These are phyloP conservation scores for Oligia strigilis DNA, from an alignment of 2,888 invertebrate species.

Conservation along the genomic window DNA sequence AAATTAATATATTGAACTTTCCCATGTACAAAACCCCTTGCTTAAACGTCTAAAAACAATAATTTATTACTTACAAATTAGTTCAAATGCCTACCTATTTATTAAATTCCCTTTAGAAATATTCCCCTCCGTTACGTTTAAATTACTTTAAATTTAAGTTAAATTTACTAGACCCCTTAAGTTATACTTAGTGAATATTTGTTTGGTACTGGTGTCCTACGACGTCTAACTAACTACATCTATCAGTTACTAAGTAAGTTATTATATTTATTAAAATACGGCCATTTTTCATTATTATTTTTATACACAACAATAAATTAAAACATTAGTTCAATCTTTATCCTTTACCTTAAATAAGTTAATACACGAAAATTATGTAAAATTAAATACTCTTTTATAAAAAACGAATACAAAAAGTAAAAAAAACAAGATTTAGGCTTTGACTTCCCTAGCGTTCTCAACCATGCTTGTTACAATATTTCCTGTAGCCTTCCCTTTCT, in stretches of 20 bases:
- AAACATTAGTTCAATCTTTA: constrained; percentile 26
- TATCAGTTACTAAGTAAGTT: constrained; percentile 63
- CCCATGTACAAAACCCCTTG: constrained; percentile 56
- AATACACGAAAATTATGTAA: constrained; percentile 43
- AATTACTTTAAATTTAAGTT: constrained; percentile 38
- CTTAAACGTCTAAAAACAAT: constrained; percentile 53
- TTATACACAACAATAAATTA: constrained; percentile 58
- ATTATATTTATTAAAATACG: constrained; percentile 74
- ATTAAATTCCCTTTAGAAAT: constrained; percentile 48
- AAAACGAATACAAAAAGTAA: constrained; percentile 39
- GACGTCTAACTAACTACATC: constrained; percentile 68
- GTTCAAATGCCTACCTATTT: constrained; percentile 60
- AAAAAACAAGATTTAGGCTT: constrained; percentile 61
- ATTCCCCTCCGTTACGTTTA: constrained; percentile 41
- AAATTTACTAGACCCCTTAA: constrained; percentile 47
- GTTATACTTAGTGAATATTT: constrained; percentile 80
- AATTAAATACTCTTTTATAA: constrained; percentile 29
- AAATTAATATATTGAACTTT: constrained; percentile 62
- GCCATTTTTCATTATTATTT: constrained; percentile 70
- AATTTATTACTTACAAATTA: constrained; percentile 63
- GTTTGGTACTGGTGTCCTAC: constrained; percentile 85
- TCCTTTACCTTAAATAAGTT: constrained; percentile 62
- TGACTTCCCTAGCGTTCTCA: constrained; percentile 79
- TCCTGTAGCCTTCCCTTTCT: constrained; percentile 73
- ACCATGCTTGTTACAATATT: constrained; percentile 83